Conservation (phyloP, 2,888 invertebrate species). For the Hirtodrosophila confusa region DNA sequence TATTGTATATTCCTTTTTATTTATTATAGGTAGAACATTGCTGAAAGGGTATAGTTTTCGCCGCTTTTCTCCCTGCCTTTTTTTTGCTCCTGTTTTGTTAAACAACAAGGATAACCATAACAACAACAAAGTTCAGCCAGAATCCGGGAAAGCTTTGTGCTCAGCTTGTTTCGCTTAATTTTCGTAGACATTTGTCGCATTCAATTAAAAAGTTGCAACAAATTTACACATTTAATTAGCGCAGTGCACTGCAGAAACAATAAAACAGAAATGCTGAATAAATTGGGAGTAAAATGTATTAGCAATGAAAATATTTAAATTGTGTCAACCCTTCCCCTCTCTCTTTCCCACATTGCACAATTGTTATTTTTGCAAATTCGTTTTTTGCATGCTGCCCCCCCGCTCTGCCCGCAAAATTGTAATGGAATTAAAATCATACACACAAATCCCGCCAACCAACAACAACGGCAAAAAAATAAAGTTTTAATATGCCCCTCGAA, state of each 20-base stretch:
- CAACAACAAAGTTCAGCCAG: conserved; percentile 12
- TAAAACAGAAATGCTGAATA: conserved; percentile 41
- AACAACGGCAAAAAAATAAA: conserved; percentile 47
- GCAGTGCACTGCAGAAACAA: conserved; percentile 36
- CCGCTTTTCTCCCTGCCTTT: no score
- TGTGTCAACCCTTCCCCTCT: conserved; percentile 44
- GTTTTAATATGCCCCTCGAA: conserved; percentile 68
- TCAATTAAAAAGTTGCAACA: conserved; percentile 69
- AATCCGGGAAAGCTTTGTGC: conserved; percentile 38
- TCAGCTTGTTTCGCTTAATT: conserved; percentile 57
- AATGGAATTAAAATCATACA: conserved; percentile 75
- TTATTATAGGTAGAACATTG: no score
- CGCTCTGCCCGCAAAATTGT: conserved; percentile 48
- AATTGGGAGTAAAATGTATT: conserved; percentile 58
- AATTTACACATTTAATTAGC: conserved; percentile 76
- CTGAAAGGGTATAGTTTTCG: no score
- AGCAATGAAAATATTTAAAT: conserved; percentile 73
- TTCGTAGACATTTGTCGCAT: conserved; percentile 70
- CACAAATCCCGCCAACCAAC: conserved; percentile 36
- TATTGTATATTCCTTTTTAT: no score
- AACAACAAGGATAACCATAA: no score
- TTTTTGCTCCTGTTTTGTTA: no score
- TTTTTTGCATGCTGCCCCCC: conserved; percentile 47
- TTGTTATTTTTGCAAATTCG: conserved; percentile 53
- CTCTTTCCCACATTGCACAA: conserved; percentile 5